Evolutionary conservation across 2,888 invertebrate species (phyloP).

Genomic region (Andrena hattorfiana): DNA sequence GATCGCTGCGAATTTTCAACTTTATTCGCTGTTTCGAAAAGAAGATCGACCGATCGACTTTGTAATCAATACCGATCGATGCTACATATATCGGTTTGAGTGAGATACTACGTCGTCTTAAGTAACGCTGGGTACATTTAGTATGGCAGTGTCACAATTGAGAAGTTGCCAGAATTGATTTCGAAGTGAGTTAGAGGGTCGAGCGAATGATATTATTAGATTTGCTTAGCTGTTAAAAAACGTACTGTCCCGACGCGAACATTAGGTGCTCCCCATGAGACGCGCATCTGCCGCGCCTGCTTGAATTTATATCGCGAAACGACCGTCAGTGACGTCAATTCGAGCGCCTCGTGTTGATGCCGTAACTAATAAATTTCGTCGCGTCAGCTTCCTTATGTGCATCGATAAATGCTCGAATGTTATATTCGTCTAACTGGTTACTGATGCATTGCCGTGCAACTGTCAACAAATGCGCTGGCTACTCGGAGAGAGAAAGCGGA

Average conservation of each 20-base stretch:
- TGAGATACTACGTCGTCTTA: conserved; percentile 44
- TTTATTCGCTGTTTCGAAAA: neutral
- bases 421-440: neutral
- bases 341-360: neutral
- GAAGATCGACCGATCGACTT: neutral
- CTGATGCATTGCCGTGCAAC: conserved; percentile 9
- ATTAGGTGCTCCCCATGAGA: conserved; percentile 12
- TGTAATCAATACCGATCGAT: neutral
- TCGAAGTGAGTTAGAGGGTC: conserved; percentile 73
- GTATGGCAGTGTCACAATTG: conserved; percentile 69
- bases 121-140: conserved; percentile 47
- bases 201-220: conserved; percentile 71
- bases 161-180: conserved; percentile 70
- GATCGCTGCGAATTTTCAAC: neutral
- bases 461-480: conserved; percentile 19
- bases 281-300: neutral
- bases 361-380: no score
- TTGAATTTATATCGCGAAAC: conserved; percentile 2
- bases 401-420: neutral
- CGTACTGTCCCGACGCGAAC: conserved; percentile 33
- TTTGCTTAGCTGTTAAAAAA: conserved; percentile 46
- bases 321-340: neutral
- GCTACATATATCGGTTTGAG: conserved; percentile 7
- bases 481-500: conserved; percentile 57
- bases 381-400: neutral